A percentile compares a stretch with the other conserved stretches of the same genome.
Evolutionary conservation across 2,888 invertebrate genomes (phyloP).

Genomic region (Erebia epiphron): DNA sequence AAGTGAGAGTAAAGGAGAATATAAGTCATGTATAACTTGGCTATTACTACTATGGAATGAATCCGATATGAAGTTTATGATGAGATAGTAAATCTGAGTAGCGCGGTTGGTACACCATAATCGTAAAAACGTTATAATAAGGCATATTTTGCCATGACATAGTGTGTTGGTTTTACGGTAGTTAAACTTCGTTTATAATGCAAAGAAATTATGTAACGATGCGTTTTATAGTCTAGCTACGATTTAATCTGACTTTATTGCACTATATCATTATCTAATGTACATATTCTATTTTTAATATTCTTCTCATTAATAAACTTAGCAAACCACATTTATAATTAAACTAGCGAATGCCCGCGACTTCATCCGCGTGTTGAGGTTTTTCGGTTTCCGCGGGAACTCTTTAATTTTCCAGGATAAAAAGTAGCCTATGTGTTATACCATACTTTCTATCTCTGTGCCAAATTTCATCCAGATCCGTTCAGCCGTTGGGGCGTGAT

Average conservation of each 20-base stretch:
- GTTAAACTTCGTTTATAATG: slow-evolving; percentile 14
- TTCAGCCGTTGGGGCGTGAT: no score
- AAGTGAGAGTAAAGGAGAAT: neutral
- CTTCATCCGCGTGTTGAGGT: no score
- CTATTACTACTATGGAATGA: slow-evolving; percentile 14
- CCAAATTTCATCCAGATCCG: no score
- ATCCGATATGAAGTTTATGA: slow-evolving; percentile 11
- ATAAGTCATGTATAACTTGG: neutral
- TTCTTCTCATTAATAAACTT: neutral
- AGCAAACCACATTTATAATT: no score
- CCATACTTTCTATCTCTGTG: no score
- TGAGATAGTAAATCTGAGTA: neutral
- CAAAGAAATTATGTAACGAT: slow-evolving; percentile 17
- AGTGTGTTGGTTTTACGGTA: slow-evolving; percentile 11
- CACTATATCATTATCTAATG: neutral
- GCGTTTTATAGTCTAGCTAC: slow-evolving; percentile 3
- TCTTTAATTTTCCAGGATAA: no score
- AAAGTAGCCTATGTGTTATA: no score
- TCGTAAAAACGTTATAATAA: slow-evolving; percentile 22
- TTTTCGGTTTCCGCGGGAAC: no score
- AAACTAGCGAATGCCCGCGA: no score
- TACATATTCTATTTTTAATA: neutral
- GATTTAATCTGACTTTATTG: slow-evolving; percentile 3
- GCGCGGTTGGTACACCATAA: slow-evolving; percentile 3
- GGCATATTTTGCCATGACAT: slow-evolving; percentile 16